phyloP scores from a whole-genome alignment of 2,113 vertebrate species.

The Vidua chalybeata region DNA sequence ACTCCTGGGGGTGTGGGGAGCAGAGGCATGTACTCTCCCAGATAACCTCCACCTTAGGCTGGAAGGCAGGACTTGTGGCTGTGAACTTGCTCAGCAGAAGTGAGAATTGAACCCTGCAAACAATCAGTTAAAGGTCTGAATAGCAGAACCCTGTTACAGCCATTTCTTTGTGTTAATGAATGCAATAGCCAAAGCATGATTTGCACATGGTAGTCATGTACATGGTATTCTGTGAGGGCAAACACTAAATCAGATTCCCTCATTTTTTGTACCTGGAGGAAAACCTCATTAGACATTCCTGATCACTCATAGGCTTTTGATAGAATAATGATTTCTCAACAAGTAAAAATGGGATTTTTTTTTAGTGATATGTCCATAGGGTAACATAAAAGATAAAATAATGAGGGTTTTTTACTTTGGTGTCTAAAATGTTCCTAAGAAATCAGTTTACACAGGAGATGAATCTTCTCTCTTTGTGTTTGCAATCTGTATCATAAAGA shows the following conservation, averaged over 20 bases:
- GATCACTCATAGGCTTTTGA: not conserved
- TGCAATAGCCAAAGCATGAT: not conserved
- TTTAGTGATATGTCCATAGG: not conserved
- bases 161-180: not conserved
- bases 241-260: not conserved
- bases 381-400: not conserved
- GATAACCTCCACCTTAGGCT: not conserved
- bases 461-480: not conserved
- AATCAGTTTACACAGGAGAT: not conserved
- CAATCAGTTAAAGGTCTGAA: not conserved
- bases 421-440: not conserved
- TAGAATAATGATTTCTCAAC: not conserved
- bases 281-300: not conserved
- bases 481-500: not conserved
- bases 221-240: not conserved
- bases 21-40: not conserved
- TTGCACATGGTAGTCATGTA: not conserved
- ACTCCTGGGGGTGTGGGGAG: not conserved
- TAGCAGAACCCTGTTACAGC: not conserved
- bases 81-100: not conserved
- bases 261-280: not conserved
- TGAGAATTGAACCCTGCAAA: not conserved
- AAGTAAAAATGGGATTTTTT: not conserved
- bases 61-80: not conserved
- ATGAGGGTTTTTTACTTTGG: not conserved